A percentile compares a stretch with the other conserved stretches of the same genome.
phyloP scores from a whole-genome alignment of 2,113 vertebrate genomes.

The Anguilla japonica region DNA sequence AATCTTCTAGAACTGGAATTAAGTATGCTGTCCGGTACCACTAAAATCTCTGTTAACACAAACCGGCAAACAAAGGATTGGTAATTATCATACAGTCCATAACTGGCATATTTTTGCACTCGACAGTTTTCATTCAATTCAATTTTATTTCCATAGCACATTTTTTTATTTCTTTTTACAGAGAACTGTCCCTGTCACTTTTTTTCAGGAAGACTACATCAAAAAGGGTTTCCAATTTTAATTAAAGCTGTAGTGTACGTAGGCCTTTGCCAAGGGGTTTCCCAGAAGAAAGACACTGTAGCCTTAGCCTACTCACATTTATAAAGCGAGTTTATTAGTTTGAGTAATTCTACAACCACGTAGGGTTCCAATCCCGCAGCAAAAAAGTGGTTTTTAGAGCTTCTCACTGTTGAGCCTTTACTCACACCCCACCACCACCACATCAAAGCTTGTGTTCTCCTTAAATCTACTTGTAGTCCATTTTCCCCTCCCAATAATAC shows the following conservation, averaged over 20 bases:
- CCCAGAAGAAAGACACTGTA: not conserved
- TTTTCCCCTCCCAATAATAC: not conserved
- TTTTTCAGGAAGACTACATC: too few relatives aligned
- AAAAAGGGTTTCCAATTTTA: not conserved
- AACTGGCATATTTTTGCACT: too few relatives aligned
- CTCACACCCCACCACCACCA: not conserved
- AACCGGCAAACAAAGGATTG: too few relatives aligned
- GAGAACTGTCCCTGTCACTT: too few relatives aligned
- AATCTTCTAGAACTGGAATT: too few relatives aligned
- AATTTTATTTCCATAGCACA: too few relatives aligned
- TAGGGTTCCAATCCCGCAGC: not conserved
- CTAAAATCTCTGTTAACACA: too few relatives aligned
- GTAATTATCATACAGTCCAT: too few relatives aligned
- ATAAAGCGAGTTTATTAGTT: not conserved
- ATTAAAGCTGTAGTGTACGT: not conserved
- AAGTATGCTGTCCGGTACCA: too few relatives aligned
- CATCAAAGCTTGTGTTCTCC: not conserved
- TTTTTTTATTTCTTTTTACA: too few relatives aligned
- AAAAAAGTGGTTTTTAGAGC: not conserved
- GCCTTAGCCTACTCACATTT: not conserved
- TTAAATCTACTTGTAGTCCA: not conserved
- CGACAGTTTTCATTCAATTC: too few relatives aligned
- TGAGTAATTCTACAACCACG: not conserved
- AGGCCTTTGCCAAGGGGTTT: not conserved
- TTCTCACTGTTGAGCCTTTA: not conserved